phyloP scores from a whole-genome alignment of 2,797 vertebrate species.

The Anomalospiza imberbis region DNA sequence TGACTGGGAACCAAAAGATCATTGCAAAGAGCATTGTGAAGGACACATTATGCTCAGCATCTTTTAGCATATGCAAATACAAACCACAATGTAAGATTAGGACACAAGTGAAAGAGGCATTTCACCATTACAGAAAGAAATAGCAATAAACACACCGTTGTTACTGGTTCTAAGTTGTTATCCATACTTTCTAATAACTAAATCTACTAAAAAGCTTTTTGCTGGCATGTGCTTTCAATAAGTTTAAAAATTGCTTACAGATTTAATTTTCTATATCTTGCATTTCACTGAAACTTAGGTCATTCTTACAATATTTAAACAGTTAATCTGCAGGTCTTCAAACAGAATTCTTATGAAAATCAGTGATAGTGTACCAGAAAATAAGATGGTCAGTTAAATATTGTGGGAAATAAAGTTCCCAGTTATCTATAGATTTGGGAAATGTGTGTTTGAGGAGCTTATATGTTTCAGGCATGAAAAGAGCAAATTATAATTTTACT shows the following conservation, averaged over 20 bases:
- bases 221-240: not conserved
- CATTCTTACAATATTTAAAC: not conserved
- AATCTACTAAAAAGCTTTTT: not conserved
- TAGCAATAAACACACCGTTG: not conserved
- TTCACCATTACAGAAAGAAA: not conserved
- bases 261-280: not conserved
- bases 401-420: not conserved
- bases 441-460: not conserved
- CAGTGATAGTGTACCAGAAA: not conserved
- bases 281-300: not conserved
- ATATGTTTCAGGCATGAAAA: not conserved
- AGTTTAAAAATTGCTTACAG: not conserved
- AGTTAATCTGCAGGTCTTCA: not conserved
- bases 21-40: conserved; percentile 9
- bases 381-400: not conserved
- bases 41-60: not conserved
- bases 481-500: not conserved
- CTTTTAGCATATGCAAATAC: conserved; percentile 31
- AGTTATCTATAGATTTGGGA: not conserved
- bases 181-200: not conserved
- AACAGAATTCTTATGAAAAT: not conserved
- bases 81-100: not conserved
- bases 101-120: not conserved
- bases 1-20: conserved; percentile 16
- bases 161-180: not conserved